These are phyloP conservation scores for Sylvietta virens DNA, from an alignment of 2,113 vertebrate genomes.

Conservation along the genomic window DNA sequence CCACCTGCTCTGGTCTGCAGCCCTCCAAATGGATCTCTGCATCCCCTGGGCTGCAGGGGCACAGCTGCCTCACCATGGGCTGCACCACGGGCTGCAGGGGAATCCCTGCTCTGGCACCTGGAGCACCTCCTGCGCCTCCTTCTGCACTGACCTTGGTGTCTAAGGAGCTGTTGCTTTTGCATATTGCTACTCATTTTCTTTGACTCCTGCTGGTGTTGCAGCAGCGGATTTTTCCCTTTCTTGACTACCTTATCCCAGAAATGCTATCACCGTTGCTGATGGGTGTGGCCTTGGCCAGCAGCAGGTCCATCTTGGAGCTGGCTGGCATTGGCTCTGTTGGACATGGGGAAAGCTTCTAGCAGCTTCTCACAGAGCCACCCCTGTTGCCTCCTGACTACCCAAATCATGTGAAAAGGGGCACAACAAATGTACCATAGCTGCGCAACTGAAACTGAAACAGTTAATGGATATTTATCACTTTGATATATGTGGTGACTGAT, in stretches of 20 bases:
- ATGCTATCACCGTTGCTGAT: rapidly evolving
- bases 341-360: neutral
- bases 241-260: neutral
- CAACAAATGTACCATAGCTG: neutral
- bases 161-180: neutral
- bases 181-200: neutral
- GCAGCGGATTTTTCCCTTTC: rapidly evolving
- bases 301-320: neutral
- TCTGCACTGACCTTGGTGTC: neutral
- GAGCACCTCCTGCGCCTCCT: neutral
- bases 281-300: neutral
- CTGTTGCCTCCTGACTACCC: neutral
- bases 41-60: neutral
- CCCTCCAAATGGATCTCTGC: neutral
- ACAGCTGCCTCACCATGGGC: neutral
- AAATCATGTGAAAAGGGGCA: neutral
- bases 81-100: rapidly evolving
- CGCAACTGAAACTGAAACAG: neutral
- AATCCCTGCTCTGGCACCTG: neutral
- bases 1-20: neutral
- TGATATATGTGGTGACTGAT: neutral
- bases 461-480: neutral
- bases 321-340: rapidly evolving
- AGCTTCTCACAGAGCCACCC: neutral
- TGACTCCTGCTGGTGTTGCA: neutral